Evolutionary conservation across 2,797 vertebrate genomes (phyloP), one percentile per base, ranked within the genome.

Genomic region (Sebastes vulpes): DNA sequence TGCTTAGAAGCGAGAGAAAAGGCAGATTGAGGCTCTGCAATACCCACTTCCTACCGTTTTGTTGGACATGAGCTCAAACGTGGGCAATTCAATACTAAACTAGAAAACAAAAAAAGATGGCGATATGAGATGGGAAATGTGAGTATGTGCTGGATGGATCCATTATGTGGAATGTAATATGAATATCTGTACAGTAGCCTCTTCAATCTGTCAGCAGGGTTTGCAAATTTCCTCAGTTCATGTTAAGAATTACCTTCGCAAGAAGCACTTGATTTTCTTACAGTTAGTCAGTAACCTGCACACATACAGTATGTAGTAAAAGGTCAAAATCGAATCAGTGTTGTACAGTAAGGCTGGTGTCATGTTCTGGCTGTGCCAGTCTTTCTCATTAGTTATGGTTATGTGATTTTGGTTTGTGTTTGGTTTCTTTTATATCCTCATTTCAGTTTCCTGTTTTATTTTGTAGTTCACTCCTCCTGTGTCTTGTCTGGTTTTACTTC

Each of bases 1-100:
- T 91, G 85, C 89, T 86, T 66, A 71, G 81, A 85, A 76, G 77
- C 4, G 65, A 54, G 72, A 79, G 65, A 85, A 65, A 76, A 89
- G 53, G 69, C 79, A 80, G 85, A 91, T 82, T 90, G 80, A 79
- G 38, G 64, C 29, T 68, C 29, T 59, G 69, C 58, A 74, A 86
- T 72, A 38, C 29, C 53, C 21, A 18, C 65, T 81, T 52, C 35
- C 31, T 60, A 31, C 42, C 3, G 42, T 76, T 88, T 72, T 86
- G 71, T 64, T 42, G 61, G 50, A 80, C 65, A 84, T 67, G 65
- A 82, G 73, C 69, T 73, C 12, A 69, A 70, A 83, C 31, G 52
- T 63, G 20, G 60, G 65, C 58, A 65, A 82, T 74, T 12, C 56
- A 57, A 52, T 52, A 65, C 25, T 4, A 32, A 64, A 81, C 29